Evolutionary conservation across 1,140 invertebrate genomes (phyloP).

Genomic region (Lamellibrachia luymesi): DNA sequence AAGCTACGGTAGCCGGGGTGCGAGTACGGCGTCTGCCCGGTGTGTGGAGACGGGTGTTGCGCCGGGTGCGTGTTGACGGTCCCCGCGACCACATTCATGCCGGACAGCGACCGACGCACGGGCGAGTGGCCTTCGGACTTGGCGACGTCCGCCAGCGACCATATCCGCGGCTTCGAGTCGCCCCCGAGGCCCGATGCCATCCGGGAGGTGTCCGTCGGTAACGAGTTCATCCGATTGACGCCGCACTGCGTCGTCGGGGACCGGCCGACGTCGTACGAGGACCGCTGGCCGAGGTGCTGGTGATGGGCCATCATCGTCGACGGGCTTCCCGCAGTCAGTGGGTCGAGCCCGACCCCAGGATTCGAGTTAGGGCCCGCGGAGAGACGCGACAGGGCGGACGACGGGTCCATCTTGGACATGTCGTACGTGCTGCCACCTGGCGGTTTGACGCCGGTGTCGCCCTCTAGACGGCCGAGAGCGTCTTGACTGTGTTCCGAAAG

Average conservation of each 20-base stretch:
- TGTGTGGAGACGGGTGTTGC: not conserved
- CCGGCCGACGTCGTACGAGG: not conserved
- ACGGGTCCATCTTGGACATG: conserved; percentile 7
- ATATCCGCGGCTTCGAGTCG: conserved; percentile 86
- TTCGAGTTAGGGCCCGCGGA: not conserved
- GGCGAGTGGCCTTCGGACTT: conserved; percentile 92
- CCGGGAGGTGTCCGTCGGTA: conserved; percentile 6
- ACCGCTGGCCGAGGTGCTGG: not conserved
- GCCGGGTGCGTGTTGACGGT: not conserved
- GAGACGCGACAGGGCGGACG: not conserved
- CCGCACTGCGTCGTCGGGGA: not conserved
- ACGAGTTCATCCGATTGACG: not conserved
- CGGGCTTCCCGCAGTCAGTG: not conserved
- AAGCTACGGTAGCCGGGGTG: not conserved
- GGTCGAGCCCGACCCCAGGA: not conserved
- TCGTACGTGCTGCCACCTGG: not conserved
- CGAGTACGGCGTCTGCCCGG: not conserved
- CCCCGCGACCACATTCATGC: not conserved
- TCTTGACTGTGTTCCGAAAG: not conserved
- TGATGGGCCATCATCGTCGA: not conserved
- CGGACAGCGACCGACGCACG: not conserved
- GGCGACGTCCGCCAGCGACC: conserved; percentile 93
- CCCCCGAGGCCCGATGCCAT: not conserved
- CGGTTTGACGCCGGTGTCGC: not conserved
- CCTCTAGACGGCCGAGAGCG: not conserved